Base-by-base conservation (phyloP, 2,797 vertebrate genomes). In the Rhodeus uyekii region DNA sequence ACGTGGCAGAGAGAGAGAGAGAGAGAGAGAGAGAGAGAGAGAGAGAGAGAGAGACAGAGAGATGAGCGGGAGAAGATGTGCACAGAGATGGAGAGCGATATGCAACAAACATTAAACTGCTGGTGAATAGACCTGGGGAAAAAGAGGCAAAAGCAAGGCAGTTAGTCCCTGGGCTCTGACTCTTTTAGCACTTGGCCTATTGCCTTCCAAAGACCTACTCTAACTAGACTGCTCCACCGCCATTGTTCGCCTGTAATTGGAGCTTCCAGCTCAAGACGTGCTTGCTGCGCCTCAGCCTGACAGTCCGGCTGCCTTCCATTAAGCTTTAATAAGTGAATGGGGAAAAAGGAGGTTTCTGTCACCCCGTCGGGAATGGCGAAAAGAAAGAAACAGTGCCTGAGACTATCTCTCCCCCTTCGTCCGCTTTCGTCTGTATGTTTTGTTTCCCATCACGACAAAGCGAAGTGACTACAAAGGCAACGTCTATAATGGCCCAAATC, bases 171-270 rank as follows among this genome's bases (percentile, higher is more conserved):
- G 60, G 78, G 83, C 67, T 53, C 73, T 44, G 22, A 60, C 44
- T 84, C 58, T 72, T 76, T 71, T 63, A 81, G 58, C 73, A 61
- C 63, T 76, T 68, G 75, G 80, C 71, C 84, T 80, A 68, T 78
- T 24, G 78, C 78, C 71, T 68, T 63, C 76, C 58, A 19, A 76
- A 84, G 67, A 69, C 83, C 58, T 14, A 60, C 65, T 71, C 61
- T 77, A 64, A 65, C 82, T 55, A 60, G 72, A 63, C 60, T 10
- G 42, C 63, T 74, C 72, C 84, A 38, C 32, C 34, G n/a, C 80
- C 53, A 84, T 92, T 87, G 91, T 89, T 88, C 81, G 27, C 2
- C 82, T 89, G 91, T 94, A 95, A 94, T 93, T 93, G 92, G 92
- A 91, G 91, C 90, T 89, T 89, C 86, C 90, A 89, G 89, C 64